A percentile compares a stretch with the other conserved stretches of the same genome.
Evolutionary conservation across 2,888 invertebrate species (phyloP).

Genomic region (Muschampia plurimacula): DNA sequence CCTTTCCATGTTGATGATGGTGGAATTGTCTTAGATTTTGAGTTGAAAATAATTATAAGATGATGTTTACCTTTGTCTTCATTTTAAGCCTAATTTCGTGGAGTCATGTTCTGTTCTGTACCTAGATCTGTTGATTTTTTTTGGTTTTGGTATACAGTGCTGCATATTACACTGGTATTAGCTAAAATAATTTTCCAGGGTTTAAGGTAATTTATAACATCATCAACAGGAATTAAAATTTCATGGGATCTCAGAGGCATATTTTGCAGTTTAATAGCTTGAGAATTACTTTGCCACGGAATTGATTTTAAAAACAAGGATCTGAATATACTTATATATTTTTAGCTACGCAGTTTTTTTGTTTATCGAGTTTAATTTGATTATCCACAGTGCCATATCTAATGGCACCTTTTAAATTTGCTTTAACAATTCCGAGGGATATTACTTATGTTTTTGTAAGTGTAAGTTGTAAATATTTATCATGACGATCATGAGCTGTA

Average conservation of each 20-base stretch:
- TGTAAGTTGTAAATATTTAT: conserved; percentile 78
- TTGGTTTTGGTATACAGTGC: not conserved
- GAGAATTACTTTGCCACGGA: conserved; percentile 41
- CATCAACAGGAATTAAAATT: conserved; percentile 30
- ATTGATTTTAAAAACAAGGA: conserved; percentile 52
- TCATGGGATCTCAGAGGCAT: conserved; percentile 44
- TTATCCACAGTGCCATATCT: conserved; percentile 54
- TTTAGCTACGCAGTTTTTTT: conserved; percentile 44
- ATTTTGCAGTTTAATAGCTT: conserved; percentile 35
- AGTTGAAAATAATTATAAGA: not conserved
- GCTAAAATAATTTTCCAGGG: not conserved
- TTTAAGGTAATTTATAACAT: not conserved
- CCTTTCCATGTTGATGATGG: conserved; percentile 41
- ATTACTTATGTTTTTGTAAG: conserved; percentile 50
- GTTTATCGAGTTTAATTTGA: conserved; percentile 43
- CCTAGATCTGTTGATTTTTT: not conserved
- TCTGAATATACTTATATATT: conserved; percentile 51
- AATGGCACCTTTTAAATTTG: conserved; percentile 50
- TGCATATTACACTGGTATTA: not conserved
- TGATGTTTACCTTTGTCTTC: not conserved
- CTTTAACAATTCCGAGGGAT: conserved; percentile 59
- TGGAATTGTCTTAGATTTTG: not conserved
- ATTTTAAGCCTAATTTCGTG: not conserved
- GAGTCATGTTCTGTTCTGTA: not conserved
- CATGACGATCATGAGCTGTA: conserved; percentile 69